phyloP scores from a whole-genome alignment of 2,113 vertebrate genomes.

The Bubo bubo region DNA sequence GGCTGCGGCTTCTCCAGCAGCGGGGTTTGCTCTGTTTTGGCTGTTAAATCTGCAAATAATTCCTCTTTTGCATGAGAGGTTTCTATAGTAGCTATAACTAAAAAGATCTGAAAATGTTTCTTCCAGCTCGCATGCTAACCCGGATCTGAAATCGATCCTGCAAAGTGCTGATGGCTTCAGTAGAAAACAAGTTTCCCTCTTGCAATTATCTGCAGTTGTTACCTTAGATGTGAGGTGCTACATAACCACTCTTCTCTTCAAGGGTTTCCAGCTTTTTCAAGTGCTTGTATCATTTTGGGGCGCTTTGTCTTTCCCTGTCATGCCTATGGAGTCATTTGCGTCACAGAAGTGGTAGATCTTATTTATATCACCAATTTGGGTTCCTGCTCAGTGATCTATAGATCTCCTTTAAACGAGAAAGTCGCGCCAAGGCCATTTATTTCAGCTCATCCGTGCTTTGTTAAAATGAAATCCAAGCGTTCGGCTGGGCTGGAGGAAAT shows the following conservation, averaged over 20 bases:
- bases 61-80: background rate
- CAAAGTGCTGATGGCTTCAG: background rate
- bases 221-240: background rate
- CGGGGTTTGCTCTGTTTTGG: rapidly evolving
- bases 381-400: background rate
- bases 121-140: rapidly evolving
- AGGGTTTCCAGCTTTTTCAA: background rate
- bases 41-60: background rate
- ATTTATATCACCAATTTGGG: background rate
- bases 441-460: background rate
- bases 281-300: background rate
- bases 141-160: background rate
- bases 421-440: background rate
- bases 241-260: background rate
- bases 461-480: background rate
- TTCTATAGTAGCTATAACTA: background rate
- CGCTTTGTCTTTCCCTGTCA: background rate
- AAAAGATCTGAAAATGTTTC: background rate
- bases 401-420: background rate
- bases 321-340: background rate
- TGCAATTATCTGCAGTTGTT: background rate
- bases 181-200: background rate
- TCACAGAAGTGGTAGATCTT: background rate
- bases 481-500: background rate
- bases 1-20: background rate